Evolutionary conservation across 2,113 vertebrate species (phyloP), one percentile per base, ranked within the genome.

Genomic region (Dasyprocta punctata): DNA sequence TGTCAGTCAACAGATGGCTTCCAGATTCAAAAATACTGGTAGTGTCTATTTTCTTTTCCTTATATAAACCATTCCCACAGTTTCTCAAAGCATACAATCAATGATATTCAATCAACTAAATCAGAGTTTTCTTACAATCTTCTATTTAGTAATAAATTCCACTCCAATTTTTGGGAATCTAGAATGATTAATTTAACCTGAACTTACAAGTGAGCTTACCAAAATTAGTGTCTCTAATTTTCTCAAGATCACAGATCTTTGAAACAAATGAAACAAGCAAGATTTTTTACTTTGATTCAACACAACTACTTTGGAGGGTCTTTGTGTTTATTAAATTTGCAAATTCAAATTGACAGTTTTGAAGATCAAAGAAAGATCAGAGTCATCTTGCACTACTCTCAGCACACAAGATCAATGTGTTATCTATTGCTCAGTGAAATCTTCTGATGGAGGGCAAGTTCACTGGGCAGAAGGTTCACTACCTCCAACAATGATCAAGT

Each of bases 341-440:
- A 87, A 92, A 54, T 61, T 89, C 52, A 96, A 95, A 92, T 6
- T 85, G 69, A 91, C 47, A 75, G 86, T 94, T 78, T 84, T 33
- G 86, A 92, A 97, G 84, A 91, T 92, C 77, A 75, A 80, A 95
- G 41, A 92, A 93, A 94, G 30, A 96, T 49, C 71, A 94, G 49
- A 84, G 69, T 95, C 36, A 90, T 24, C 10, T 67, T 97, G 54
- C 88, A 36, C 30, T 87, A 5, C 92, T 87, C 20, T 20, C 49
- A 87, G 86, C 47, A 61, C 7, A 81, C 28, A 52, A 89, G n/a
- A 89, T 94, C 84, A 54, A 73, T 88, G 41, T 81, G 26, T 12
- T 90, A 24, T 82, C 30, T 89, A 63, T 67, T 71, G 16, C 33
- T 87, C 95, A 96, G 92, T 89, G 26, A 93, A 94, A 84, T 93